A percentile compares a stretch with the other conserved stretches of the same genome.
Conservation (phyloP, 2,113 vertebrate species). For the Tursiops truncatus region DNA sequence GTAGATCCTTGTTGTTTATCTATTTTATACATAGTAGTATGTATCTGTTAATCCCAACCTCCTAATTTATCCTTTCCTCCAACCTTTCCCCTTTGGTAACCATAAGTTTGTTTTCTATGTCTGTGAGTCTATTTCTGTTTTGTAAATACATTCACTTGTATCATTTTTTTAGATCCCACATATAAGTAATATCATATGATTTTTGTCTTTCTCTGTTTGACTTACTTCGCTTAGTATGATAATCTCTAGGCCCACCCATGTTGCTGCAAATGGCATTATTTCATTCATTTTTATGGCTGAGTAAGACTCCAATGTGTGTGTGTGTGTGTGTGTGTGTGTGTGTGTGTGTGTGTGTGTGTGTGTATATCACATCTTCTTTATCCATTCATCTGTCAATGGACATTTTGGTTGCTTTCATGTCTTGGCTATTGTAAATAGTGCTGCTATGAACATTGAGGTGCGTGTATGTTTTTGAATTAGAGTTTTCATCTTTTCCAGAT, state of each 20-base stretch:
- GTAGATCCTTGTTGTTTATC: not conserved
- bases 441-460: not conserved
- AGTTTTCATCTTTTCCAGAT: not conserved
- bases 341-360: fast-evolving
- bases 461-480: not conserved
- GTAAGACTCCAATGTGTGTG: not conserved
- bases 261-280: not conserved
- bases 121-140: not conserved
- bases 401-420: not conserved
- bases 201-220: not conserved
- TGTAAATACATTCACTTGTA: not conserved
- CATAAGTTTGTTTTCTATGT: not conserved
- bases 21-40: not conserved
- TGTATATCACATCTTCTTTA: not conserved
- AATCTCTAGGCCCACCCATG: not conserved
- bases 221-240: not conserved
- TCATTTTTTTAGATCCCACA: not conserved
- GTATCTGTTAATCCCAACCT: not conserved
- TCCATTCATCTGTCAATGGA: not conserved
- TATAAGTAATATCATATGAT: not conserved
- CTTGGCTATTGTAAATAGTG: not conserved
- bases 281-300: not conserved
- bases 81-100: not conserved
- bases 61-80: not conserved
- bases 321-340: too few species aligned